These are phyloP conservation scores for Mastacembelus armatus DNA, from an alignment of 2,797 vertebrate species.

Conservation along the genomic window DNA sequence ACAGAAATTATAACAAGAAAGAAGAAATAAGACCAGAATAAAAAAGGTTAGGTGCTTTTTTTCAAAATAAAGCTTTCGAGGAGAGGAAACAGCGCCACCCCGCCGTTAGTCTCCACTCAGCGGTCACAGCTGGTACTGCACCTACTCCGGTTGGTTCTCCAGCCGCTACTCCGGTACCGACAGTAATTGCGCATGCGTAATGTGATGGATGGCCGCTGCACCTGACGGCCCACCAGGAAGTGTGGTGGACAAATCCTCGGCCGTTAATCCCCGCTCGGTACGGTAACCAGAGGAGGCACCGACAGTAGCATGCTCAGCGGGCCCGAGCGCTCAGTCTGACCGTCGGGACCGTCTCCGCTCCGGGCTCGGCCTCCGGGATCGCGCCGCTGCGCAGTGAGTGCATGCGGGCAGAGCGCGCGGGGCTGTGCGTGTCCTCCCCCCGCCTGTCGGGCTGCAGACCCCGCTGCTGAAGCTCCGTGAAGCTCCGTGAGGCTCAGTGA, in stretches of 20 bases:
- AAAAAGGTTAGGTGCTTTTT: no score
- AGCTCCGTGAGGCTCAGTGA: constrained; percentile 57
- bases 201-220: constrained; percentile 83
- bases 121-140: constrained; percentile 23
- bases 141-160: constrained; percentile 17
- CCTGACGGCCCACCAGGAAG: constrained; percentile 85
- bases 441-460: constrained; percentile 59
- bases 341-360: constrained; percentile 43
- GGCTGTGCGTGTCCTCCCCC: constrained; percentile 61
- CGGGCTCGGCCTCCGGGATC: constrained; percentile 48
- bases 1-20: no score
- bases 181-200: constrained; percentile 71
- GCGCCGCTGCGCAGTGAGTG: constrained; percentile 57
- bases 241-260: constrained; percentile 77
- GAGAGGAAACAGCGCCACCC: constrained; percentile 44
- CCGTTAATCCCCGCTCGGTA: constrained; percentile 76
- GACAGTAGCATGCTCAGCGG: constrained; percentile 62
- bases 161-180: constrained; percentile 4
- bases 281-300: constrained; percentile 55
- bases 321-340: constrained; percentile 52
- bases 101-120: background rate
- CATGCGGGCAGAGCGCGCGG: constrained; percentile 66
- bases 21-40: no score
- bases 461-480: constrained; percentile 69
- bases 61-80: background rate